Conservation (phyloP, 2,888 invertebrate genomes). For the Geophilus truncorum region DNA sequence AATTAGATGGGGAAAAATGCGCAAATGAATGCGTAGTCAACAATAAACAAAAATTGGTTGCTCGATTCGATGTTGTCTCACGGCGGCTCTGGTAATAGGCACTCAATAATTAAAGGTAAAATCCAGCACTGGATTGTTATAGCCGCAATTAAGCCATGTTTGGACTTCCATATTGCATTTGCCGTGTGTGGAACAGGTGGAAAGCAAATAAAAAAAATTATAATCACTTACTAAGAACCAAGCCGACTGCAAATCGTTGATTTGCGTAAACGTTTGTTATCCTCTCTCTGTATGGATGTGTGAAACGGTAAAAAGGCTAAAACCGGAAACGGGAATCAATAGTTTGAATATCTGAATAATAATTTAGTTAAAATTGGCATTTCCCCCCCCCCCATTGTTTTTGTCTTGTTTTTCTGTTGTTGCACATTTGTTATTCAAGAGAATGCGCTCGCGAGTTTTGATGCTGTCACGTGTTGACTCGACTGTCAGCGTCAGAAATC, state of each 20-base stretch:
- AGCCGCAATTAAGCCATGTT: neutral
- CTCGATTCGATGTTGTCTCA: neutral
- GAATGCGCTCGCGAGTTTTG: neutral
- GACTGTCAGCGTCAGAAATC: slow-evolving; percentile 21
- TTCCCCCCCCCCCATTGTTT: too few relatives aligned
- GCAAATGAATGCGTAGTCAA: neutral
- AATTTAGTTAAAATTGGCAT: too few relatives aligned
- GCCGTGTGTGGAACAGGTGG: neutral
- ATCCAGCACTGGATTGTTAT: neutral
- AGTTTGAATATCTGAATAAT: too few relatives aligned
- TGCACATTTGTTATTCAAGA: neutral
- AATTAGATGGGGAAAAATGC: neutral
- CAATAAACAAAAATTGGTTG: slow-evolving; percentile 2
- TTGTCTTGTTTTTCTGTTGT: neutral
- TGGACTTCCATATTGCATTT: neutral
- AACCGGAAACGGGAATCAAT: too few relatives aligned
- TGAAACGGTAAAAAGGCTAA: too few relatives aligned
- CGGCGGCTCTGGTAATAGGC: neutral
- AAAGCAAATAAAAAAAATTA: neutral
- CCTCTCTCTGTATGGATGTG: too few relatives aligned
- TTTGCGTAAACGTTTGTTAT: too few relatives aligned
- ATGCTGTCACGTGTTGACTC: slow-evolving; percentile 21
- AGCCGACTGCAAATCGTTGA: neutral
- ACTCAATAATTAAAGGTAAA: neutral
- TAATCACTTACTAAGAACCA: neutral